Evolutionary conservation across 2,797 vertebrate species (phyloP).

Genomic region (Phoeniculus purpureus): DNA sequence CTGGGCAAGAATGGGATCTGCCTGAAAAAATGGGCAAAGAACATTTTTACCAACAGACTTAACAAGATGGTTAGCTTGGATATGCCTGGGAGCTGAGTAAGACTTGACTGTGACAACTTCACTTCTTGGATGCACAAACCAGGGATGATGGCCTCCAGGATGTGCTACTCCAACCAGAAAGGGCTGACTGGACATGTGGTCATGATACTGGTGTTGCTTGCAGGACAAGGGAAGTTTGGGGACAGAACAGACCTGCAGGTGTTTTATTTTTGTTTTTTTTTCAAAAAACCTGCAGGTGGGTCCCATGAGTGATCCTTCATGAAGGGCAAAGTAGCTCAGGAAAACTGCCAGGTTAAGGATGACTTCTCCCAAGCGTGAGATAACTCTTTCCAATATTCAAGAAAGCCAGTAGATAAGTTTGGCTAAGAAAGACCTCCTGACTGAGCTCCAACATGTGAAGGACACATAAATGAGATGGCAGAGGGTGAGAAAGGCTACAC

Average conservation of each 20-base stretch:
- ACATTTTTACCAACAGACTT: background rate
- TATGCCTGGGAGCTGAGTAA: background rate
- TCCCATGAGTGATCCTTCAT: background rate
- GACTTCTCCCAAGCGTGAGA: background rate
- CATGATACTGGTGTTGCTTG: fast-evolving
- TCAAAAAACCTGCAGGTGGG: background rate
- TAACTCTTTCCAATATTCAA: background rate
- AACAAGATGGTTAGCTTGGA: background rate
- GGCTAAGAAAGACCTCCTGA: background rate
- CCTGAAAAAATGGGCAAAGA: background rate
- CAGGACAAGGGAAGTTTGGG: too few species aligned
- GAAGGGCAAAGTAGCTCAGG: background rate
- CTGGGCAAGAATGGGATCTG: background rate
- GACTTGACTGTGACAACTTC: background rate
- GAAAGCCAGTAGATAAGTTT: background rate
- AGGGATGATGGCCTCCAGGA: background rate
- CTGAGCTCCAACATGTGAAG: background rate
- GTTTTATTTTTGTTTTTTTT: too few species aligned
- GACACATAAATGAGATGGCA: background rate
- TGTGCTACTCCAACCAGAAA: background rate
- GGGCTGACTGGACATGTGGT: background rate
- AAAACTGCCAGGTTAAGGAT: background rate
- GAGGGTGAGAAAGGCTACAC: background rate
- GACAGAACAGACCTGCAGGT: background rate
- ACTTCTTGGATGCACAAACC: background rate